A percentile compares a stretch with the other conserved stretches of the same genome.
Evolutionary conservation across 2,113 vertebrate species (phyloP).

Genomic region (Rhizomys pruinosus): DNA sequence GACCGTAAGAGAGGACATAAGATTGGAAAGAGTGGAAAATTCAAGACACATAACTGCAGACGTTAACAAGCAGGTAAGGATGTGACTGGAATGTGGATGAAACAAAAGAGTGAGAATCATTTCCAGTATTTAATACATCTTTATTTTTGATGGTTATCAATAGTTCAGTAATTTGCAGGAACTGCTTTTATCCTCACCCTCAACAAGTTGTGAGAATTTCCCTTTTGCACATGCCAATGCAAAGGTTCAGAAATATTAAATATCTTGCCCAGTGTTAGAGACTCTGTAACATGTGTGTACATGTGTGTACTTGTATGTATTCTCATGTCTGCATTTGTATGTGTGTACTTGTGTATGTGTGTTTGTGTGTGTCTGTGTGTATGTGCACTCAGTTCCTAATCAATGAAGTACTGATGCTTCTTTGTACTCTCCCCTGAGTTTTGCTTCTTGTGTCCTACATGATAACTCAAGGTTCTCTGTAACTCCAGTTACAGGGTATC

Average conservation of each 20-base stretch:
- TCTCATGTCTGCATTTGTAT: not conserved
- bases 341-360: not conserved
- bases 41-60: not conserved
- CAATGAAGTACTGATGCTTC: not conserved
- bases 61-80: not conserved
- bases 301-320: no score
- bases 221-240: not conserved
- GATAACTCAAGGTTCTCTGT: no score
- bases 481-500: no score
- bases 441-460: no score
- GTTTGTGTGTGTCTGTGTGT: not conserved
- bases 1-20: not conserved
- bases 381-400: not conserved
- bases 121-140: not conserved
- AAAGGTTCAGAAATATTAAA: not conserved
- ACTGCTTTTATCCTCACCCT: not conserved
- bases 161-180: not conserved
- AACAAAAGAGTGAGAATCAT: not conserved
- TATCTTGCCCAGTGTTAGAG: not conserved
- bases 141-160: not conserved
- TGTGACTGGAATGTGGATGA: not conserved
- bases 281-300: not conserved
- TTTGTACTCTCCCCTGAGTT: not conserved
- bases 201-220: not conserved
- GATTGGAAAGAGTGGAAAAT: not conserved